Base-by-base conservation (phyloP, 2,113 vertebrate genomes). In the Anolis sagrei region DNA sequence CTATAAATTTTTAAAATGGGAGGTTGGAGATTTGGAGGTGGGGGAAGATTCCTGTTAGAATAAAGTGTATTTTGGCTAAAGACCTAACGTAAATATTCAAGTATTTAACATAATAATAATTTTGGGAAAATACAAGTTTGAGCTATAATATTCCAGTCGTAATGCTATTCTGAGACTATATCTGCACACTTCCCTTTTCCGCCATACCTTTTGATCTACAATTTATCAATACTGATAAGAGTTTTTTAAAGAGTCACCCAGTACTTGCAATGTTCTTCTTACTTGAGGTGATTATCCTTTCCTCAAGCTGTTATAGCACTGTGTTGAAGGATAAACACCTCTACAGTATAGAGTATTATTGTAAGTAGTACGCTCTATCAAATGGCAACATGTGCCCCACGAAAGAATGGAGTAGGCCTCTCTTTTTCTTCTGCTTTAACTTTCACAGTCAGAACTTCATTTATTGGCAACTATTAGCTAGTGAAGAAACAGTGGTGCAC, bases 101-200 rank as follows among this genome's bases (percentile, higher is more conserved):
- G 82, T 85, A 80, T 88, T 93, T 90, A 93, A 91, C 83, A 82
- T 90, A 91, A 87, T 19, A 32, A 80, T 66, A n/a, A 74, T 74
- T 64, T 79, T 4, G 68, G 18, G 83, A 58, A 44, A 48, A 39
- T 90, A 89, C 81, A 83, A 90, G 78, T 74, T 92, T 79, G 82
- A 86, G 48, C 29, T 89, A 3, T 66, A 86, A 81, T 90, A 81
- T 84, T 79, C 36, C 82, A 64, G 18, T 88, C 62, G 73, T 84
- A 83, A 0, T 89, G 76, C 64, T 85, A 76, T 93, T 82, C 51
- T 87, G 58, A 87, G 79, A 84, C 83, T 0, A 0, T 86, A 72
- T 27, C 77, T 77, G 82, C 25, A 5, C 81, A 49, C 75, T 88
- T 21, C 62, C 83, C 39, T 44, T 88, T 91, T 88, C 79, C 90